Base-by-base conservation (phyloP, 2,888 invertebrate species). In the Lycophotia porphyrea region DNA sequence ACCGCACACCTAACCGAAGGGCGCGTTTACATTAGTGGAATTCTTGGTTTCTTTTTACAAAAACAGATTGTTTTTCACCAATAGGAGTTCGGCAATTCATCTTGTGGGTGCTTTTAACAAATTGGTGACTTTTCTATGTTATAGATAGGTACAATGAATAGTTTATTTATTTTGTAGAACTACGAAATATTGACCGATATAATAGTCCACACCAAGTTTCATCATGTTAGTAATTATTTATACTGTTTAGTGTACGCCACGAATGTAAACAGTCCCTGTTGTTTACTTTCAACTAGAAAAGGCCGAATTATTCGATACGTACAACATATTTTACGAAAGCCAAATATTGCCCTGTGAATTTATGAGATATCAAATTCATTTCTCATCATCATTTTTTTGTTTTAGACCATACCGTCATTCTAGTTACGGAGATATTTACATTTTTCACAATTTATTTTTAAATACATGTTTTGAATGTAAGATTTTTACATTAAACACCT, bases 1-100 rank as follows among this genome's bases (percentile, higher is more conserved):
- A 87, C 86, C 81, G 87, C 88, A 86, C 90, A 87, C 88, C 87
- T 86, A 88, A 82, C 86, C 81, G 71, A 75, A 72, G 83, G 78
- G 52, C 44, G 52, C 44, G 66, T 67, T 49, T 63, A 78, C 66
- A 70, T 78, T 58, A 66, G 55, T n/a, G 15, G 34, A 44, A 63
- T 39, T 7, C 39, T 21, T 21, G 9, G 21, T 34, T 79, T 18
- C 0, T 65, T 78, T 64, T 64, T n/a, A 13, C 1, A 52, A 36
- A 39, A 49, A 64, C 9, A 13, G 34, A 42, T 80, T 34, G 47
- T 68, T 80, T 74, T 74, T 52, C 44, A 55, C 31, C 24, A 52
- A 52, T 79, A 21, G 0, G 4, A 13, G 34, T 58, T 72, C 24
- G n/a, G 39, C 21, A 49, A 34, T 79, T 78, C 42, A 55, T 78